Base-by-base conservation (phyloP, 2,888 invertebrate species). In the Aleiodes alternator region DNA sequence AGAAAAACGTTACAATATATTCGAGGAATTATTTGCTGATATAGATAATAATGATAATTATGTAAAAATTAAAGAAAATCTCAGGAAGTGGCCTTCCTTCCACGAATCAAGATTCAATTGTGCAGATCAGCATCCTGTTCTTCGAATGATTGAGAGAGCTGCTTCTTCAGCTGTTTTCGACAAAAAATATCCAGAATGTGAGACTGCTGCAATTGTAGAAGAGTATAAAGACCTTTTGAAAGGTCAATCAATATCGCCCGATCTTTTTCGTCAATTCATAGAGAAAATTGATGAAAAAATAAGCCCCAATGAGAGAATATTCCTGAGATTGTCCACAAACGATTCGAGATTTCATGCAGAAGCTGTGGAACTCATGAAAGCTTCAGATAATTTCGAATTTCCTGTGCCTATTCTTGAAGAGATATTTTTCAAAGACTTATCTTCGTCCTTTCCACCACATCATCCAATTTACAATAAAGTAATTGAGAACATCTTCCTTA, bases 381-480 rank as follows among this genome's bases (percentile, higher is more conserved):
- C 81, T 53, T 76, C 87, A 61, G 81, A 85, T 80, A 76, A 79
- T 9, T 43, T 82, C 3, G 79, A 79, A 16, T 78, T 87, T 43
- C 77, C 85, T n/a, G 66, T 84, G 56, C 79, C 81, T 55, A 83
- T 88, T 71, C 75, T 89, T 61, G 87, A 88, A 80, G 85, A 86
- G 79, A 74, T 89, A 5, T 89, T 89, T 73, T 84, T 87, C 68
- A 86, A 85, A 76, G 83, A 89, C 72, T 82, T 89, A 68, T 88
- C 89, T 8, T 76, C 82, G 8, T 83, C 75, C 14, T 89, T 89
- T 29, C 80, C 80, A 61, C 87, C 89, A 3, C 84, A 84, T 79
- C 87, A 87, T 72, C 81, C 83, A 8, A 72, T 89, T 29, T 89
- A 87, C 51, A 82, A 85, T 69, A 81, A 80, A 79, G 86, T 89